phyloP scores from a whole-genome alignment of 2,797 vertebrate genomes.

The Gila robusta region DNA sequence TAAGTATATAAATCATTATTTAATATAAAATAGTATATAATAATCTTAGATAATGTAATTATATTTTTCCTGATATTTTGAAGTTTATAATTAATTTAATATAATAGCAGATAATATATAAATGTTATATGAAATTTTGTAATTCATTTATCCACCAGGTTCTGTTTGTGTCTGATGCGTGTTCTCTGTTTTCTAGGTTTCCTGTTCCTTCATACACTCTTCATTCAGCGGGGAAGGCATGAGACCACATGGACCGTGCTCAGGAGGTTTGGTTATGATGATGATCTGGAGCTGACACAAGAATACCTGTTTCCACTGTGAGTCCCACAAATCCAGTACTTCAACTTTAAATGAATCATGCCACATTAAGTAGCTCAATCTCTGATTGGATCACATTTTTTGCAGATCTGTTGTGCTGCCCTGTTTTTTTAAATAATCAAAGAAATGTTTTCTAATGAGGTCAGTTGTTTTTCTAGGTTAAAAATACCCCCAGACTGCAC shows the following conservation, averaged over 20 bases:
- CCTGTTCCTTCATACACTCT: conserved; percentile 97
- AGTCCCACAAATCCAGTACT: conserved; percentile 61
- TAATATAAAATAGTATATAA: no score
- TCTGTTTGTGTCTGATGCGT: background rate
- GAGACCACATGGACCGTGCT: conserved; percentile 99
- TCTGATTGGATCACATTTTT: conserved; percentile 3
- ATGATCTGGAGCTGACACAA: conserved; percentile 94
- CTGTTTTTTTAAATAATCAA: background rate
- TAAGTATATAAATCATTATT: no score
- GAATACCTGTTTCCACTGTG: conserved; percentile 96
- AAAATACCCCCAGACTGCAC: conserved; percentile 95
- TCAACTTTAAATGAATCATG: background rate
- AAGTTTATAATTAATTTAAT: no score
- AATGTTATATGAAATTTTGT: background rate
- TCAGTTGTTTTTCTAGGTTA: conserved; percentile 77
- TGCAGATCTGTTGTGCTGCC: background rate
- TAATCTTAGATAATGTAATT: no score
- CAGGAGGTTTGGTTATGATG: conserved; percentile 95
- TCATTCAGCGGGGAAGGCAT: conserved; percentile 97
- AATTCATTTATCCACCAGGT: background rate
- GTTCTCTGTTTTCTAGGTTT: conserved; percentile 82
- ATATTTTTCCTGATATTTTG: no score
- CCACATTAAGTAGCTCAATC: background rate
- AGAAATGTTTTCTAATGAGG: background rate
- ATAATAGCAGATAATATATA: background rate